A percentile compares a stretch with the other conserved stretches of the same genome.
phyloP scores from a whole-genome alignment of 2,113 vertebrate genomes.

The Oncorhynchus mykiss region DNA sequence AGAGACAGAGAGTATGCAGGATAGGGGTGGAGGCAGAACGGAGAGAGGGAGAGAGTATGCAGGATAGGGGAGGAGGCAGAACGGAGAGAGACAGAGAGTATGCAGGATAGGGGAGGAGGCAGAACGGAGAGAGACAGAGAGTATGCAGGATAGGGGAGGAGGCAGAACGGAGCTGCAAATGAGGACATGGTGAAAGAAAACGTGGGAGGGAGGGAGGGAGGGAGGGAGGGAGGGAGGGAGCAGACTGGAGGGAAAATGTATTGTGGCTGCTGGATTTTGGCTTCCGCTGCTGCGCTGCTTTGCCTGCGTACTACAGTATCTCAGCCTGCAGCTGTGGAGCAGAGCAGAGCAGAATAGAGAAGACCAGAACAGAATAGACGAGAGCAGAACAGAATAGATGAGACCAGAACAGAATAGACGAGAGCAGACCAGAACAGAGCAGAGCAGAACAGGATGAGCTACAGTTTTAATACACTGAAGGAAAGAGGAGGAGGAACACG shows the following conservation, averaged over 20 bases:
- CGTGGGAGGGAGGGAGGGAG: background rate
- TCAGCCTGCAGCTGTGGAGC: constrained; percentile 18
- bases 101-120: background rate
- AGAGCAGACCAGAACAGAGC: background rate
- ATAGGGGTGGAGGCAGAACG: too few relatives aligned
- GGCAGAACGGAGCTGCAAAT: background rate
- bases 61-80: constrained; percentile 3
- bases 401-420: too few relatives aligned
- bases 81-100: background rate
- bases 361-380: too few relatives aligned
- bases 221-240: constrained; percentile 9
- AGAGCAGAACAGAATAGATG: too few relatives aligned
- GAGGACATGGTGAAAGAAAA: background rate
- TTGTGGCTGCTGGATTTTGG: constrained; percentile 51
- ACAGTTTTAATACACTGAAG: background rate
- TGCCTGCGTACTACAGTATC: background rate
- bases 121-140: background rate
- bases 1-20: too few relatives aligned
- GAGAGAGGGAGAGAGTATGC: background rate
- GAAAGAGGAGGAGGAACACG: background rate
- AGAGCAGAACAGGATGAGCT: constrained; percentile 10
- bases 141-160: background rate
- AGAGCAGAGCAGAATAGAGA: background rate
- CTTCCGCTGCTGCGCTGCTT: constrained; percentile 43
- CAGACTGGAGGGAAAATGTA: constrained; percentile 32